Conservation (phyloP, 2,888 invertebrate species). For the Laothoe populi region DNA sequence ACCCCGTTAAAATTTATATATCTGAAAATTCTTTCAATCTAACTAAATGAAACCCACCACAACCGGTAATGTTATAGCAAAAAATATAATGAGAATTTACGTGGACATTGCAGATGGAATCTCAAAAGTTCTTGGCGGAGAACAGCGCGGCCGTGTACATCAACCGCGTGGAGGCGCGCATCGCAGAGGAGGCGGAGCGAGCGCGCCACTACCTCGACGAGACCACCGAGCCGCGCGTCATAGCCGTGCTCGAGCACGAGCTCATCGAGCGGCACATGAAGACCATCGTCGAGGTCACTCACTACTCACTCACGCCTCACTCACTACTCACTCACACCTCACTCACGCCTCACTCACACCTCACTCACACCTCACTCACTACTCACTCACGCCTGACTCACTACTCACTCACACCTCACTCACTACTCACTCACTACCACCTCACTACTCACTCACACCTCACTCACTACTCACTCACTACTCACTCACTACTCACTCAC, state of each 20-base stretch:
- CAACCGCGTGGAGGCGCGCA: slow-evolving; percentile 98
- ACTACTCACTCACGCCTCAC: too few relatives aligned
- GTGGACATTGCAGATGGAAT: slow-evolving; percentile 89
- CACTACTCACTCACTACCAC: not conserved
- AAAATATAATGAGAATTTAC: not conserved
- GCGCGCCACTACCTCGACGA: slow-evolving; percentile 99
- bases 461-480: too few relatives aligned
- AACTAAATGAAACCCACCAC: too few relatives aligned
- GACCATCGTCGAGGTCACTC: slow-evolving; percentile 82
- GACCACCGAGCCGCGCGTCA: slow-evolving; percentile 97
- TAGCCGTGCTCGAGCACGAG: slow-evolving; percentile 98
- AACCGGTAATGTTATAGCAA: too few relatives aligned
- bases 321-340: too few relatives aligned
- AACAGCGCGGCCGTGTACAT: slow-evolving; percentile 99
- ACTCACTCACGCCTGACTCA: too few relatives aligned
- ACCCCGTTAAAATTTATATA: too few relatives aligned
- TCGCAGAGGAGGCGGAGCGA: slow-evolving; percentile 98
- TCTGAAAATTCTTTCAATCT: too few relatives aligned
- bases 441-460: too few relatives aligned
- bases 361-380: too few relatives aligned
- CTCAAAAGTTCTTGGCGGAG: slow-evolving; percentile 98
- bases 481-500: too few relatives aligned
- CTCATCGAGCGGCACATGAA: slow-evolving; percentile 99
- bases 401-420: too few relatives aligned
- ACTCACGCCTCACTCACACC: not conserved